phyloP scores from a whole-genome alignment of 2,113 vertebrate species.

The Ancistrus triradiatus region DNA sequence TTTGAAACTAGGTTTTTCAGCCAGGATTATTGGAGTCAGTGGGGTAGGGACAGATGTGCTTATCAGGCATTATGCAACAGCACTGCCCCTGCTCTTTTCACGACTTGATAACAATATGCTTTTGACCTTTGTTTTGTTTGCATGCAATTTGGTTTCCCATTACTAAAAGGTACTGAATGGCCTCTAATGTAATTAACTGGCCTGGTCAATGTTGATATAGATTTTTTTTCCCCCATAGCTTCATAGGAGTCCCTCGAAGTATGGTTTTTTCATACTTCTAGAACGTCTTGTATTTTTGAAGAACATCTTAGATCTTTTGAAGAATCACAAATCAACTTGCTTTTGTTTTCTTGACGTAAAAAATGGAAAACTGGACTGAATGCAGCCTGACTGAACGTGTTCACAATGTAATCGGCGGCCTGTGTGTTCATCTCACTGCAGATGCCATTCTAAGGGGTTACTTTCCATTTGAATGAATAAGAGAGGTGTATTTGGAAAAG shows the following conservation, averaged over 20 bases:
- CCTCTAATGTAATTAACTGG: conserved; percentile 69
- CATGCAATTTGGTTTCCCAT: conserved; percentile 55
- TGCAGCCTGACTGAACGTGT: conserved; percentile 45
- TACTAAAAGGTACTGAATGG: conserved; percentile 59
- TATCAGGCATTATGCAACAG: conserved; percentile 44
- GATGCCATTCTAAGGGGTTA: conserved; percentile 9
- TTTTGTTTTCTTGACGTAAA: conserved; percentile 44
- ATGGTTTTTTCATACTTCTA: no score
- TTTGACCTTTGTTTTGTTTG: conserved; percentile 68
- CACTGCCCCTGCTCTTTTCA: conserved; percentile 32
- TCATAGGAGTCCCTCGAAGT: no score
- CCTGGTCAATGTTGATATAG: conserved; percentile 58
- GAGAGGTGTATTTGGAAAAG: conserved; percentile 30
- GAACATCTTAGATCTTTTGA: no score
- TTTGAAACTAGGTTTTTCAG: conserved; percentile 11
- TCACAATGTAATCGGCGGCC: conserved; percentile 3
- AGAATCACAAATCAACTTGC: no score
- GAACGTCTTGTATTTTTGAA: no score
- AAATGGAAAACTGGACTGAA: conserved; percentile 14
- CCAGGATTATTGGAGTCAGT: conserved; percentile 5
- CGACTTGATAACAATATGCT: conserved; percentile 44
- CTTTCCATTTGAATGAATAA: conserved; percentile 34
- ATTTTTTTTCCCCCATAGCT: conserved; percentile 56
- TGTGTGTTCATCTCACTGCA: conserved; percentile 4
- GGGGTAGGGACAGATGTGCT: conserved; percentile 17